Conservation (phyloP, 2,888 invertebrate species). For the Stomorhina lunata region DNA sequence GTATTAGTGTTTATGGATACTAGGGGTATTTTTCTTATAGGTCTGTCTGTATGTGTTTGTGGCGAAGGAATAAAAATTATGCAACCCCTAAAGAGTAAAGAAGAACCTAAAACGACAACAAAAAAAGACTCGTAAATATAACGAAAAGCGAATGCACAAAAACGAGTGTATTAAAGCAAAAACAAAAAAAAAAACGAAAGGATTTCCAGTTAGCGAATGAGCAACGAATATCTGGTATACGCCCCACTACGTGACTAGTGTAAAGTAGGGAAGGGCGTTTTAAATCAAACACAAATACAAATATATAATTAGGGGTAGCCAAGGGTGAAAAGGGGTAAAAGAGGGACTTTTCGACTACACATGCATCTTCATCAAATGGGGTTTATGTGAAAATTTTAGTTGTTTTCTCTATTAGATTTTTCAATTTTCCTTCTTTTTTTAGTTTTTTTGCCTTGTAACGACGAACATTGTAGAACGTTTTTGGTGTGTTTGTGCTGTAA, state of each 20-base stretch:
- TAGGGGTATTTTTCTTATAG: neutral
- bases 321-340: neutral
- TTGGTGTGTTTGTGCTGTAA: conserved; percentile 31
- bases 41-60: neutral
- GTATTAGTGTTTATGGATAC: neutral
- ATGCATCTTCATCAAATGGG: conserved; percentile 35
- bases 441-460: conserved; percentile 1
- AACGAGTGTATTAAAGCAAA: conserved; percentile 36
- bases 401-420: conserved; percentile 33
- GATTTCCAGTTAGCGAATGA: conserved; percentile 47
- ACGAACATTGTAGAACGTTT: neutral
- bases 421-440: neutral
- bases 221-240: conserved; percentile 67
- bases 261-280: conserved; percentile 74
- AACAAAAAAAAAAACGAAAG: conserved; percentile 27
- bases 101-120: conserved; percentile 24
- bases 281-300: conserved; percentile 29
- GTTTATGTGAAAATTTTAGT: conserved; percentile 36
- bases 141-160: conserved; percentile 48
- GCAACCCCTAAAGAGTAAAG: conserved; percentile 53
- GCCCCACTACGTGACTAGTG: conserved; percentile 78
- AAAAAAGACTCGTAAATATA: neutral
- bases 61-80: too few relatives aligned
- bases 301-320: neutral
- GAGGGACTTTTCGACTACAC: neutral